Evolutionary conservation across 1,140 invertebrate species (phyloP), one percentile per base, ranked within the genome.

Genomic region (Aphis gossypii): DNA sequence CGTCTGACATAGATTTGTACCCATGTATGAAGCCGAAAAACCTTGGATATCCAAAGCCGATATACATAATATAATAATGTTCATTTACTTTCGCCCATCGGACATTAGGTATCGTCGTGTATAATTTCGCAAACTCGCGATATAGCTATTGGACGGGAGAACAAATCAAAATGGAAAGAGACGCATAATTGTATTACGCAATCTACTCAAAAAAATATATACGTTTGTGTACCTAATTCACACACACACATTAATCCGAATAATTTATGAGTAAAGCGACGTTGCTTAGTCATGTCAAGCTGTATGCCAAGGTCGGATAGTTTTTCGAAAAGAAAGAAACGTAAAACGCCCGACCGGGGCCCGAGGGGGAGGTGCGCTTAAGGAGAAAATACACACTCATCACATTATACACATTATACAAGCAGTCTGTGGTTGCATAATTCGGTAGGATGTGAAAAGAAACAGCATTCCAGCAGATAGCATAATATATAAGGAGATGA

Each of bases 31-130:
- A 20, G 68, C 21, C 30, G 44, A 83, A 93, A 93, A 93, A 93
- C 92, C 92, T 93, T 93, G 92, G 82, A 86, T 93, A 93, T 93
- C 82, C 92, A 83, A 51, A 48, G 82, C 48, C 92, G 51, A 89
- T 56, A 89, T 54, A 89, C 21, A 89, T 87, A 44, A 41, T 87
- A 83, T 83, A 83, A 86, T 86, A 86, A 23, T 38, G 88, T 56
- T 89, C 88, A 51, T 68, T 60, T 90, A 90, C 89, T 60, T 90
- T 90, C 89, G 89, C 89, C 89, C 54, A 90, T 90, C 41, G 41
- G 89, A 90, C 56, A 90, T 90, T 90, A 56, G 35, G 87, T 54
- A 89, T 89, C 48, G n/a, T 89, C 35, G 87, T 89, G 20, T 48
- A 88, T 48, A 48, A 41, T 88, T 88, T 88, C 86, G 86, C 86